Base-by-base conservation (phyloP, 2,888 invertebrate species). In the Dynastes hyllus region DNA sequence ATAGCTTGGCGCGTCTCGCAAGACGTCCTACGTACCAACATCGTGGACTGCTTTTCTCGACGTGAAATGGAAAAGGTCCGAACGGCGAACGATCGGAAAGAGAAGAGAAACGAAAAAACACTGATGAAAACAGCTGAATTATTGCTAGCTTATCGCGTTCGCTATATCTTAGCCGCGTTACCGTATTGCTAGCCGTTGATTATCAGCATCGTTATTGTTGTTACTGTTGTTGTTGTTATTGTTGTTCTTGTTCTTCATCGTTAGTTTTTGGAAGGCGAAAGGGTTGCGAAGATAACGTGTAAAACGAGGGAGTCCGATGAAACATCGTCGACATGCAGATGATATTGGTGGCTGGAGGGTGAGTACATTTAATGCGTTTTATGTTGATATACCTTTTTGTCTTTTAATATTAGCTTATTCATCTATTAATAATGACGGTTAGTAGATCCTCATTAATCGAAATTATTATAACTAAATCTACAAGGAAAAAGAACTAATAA, bases 311-410 rank as follows among this genome's bases (percentile, higher is more conserved):
- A 63, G 32, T 84, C 86, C 84, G 83, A 88, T 88, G 86, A 89
- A 13, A 45, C 27, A 89, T 58, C 55, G 9, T 58, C 55, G 45
- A 84, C 81, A 91, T 91, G 91, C 91, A 91, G 90, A 91, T 91
- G 91, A 91, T 91, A 85, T 86, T 91, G 83, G 91, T 89, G 75
- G 91, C 91, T 83, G 91, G 91, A 86, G 91, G 90, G 90, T 89
- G 85, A 88, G 89, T 87, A 32, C 63, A 27, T 1, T 80, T 66
- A 69, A 63, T 11, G 32, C 32, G 32, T 37, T 37, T 45, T 45
- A 45, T 45, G 37, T 37, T 22, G 22, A 2, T 37, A 37, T 45
- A 29, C 55, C 29, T 69, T 51, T 40, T 2, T 29, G 1, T 61
- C 6, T 63, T 61, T 61, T 53, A 16, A 11, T 53, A 16, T 16